Conservation (phyloP, 2,888 invertebrate species). For the Dyspetes luteomarginatus region DNA sequence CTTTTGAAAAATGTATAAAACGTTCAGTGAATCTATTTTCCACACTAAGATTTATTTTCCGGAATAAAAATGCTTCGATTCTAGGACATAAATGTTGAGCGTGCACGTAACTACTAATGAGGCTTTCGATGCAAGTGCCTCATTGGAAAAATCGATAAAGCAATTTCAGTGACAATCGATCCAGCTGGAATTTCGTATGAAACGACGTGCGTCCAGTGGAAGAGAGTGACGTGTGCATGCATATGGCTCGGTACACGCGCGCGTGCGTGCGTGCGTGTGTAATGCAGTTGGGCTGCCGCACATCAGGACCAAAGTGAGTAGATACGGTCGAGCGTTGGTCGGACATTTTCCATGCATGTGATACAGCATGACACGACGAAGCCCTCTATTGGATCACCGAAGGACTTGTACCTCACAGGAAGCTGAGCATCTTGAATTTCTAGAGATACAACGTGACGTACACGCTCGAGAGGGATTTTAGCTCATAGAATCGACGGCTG, state of each 20-base stretch:
- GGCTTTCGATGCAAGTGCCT: background rate
- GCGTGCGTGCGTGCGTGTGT: too few relatives aligned
- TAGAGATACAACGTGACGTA: constrained; percentile 4
- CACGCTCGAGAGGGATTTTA: background rate
- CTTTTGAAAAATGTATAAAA: too few relatives aligned
- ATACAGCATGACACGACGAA: background rate
- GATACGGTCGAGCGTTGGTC: constrained; percentile 27
- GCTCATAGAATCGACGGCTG: background rate
- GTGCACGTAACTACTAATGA: constrained; percentile 2
- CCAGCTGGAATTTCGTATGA: background rate
- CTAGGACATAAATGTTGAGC: background rate
- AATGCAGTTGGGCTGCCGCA: constrained; percentile 15
- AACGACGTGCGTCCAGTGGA: background rate
- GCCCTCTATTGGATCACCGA: background rate
- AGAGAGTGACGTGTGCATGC: background rate
- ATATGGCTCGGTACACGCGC: too few relatives aligned
- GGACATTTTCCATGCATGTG: background rate
- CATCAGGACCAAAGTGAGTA: constrained; percentile 18
- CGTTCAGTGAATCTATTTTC: too few relatives aligned
- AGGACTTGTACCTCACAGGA: too few relatives aligned
- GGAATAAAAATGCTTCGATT: background rate
- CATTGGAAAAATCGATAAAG: constrained; percentile 9
- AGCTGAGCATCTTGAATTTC: too few relatives aligned
- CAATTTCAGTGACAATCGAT: constrained; percentile 19
- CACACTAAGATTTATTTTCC: too few relatives aligned